Conservation (phyloP, 1,140 invertebrate genomes). For the Drosophila lacteicornis region DNA sequence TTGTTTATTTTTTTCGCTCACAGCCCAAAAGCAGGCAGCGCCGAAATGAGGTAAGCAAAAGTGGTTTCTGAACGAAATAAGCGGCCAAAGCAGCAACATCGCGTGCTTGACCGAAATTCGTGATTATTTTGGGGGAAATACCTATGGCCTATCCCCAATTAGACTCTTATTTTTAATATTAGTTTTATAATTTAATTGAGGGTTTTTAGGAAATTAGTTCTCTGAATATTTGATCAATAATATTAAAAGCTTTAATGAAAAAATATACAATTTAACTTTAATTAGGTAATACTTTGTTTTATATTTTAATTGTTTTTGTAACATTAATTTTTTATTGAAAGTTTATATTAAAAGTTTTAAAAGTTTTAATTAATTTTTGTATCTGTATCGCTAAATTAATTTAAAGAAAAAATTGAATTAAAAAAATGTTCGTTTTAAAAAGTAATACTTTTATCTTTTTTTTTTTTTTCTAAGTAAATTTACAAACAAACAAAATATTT, state of each 20-base stretch:
- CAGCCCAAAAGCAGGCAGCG: conserved; percentile 70
- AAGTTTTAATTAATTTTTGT: too few species aligned
- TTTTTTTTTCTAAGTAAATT: too few species aligned
- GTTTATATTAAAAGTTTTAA: too few species aligned
- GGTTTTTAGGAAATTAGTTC: not conserved
- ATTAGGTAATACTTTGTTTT: not conserved
- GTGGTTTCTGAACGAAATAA: not conserved
- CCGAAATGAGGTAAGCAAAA: conserved; percentile 4
- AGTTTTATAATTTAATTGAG: too few species aligned
- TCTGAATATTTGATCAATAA: not conserved
- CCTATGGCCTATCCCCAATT: conserved; percentile 1
- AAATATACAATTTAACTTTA: not conserved
- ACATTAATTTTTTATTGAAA: not conserved
- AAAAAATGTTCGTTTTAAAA: too few species aligned
- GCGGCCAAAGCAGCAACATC: conserved; percentile 1
- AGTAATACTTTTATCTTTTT: too few species aligned
- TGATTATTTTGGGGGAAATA: not conserved
- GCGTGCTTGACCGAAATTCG: not conserved
- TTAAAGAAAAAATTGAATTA: too few species aligned
- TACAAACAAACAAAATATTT: too few species aligned
- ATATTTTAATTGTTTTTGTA: too few species aligned
- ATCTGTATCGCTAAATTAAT: too few species aligned
- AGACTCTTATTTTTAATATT: too few species aligned
- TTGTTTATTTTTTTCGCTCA: conserved; percentile 13
- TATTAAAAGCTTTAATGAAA: not conserved